Conservation (phyloP, 2,888 invertebrate species). For the Nephrocerus scutellatus region DNA sequence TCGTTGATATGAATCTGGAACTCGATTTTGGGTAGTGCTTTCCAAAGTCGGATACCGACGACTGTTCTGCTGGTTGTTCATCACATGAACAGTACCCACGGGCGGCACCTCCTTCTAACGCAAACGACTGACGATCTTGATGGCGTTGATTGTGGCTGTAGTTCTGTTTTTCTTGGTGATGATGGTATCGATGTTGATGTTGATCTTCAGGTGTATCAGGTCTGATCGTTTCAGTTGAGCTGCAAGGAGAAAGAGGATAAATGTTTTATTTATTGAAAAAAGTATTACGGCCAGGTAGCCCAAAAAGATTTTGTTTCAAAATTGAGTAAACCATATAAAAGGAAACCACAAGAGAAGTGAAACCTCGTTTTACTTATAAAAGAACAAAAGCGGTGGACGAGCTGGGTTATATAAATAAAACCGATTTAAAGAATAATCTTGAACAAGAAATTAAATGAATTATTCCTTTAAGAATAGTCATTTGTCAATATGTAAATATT, state of each 20-base stretch:
- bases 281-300: too few species aligned
- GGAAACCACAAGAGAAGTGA: neutral
- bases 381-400: constrained; percentile 1
- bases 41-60: too few species aligned
- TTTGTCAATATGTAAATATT: too few species aligned
- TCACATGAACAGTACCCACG: constrained; percentile 42
- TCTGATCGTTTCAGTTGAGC: constrained; percentile 36
- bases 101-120: constrained; percentile 38
- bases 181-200: constrained; percentile 29
- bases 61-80: constrained; percentile 36
- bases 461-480: too few species aligned
- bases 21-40: constrained; percentile 8
- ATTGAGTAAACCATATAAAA: too few species aligned
- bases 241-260: constrained; percentile 24
- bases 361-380: neutral
- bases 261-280: neutral
- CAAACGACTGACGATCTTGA: constrained; percentile 36
- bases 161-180: constrained; percentile 19
- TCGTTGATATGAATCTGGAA: constrained; percentile 8
- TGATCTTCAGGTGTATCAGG: constrained; percentile 34
- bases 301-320: too few species aligned
- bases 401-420: neutral
- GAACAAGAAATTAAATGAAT: too few species aligned
- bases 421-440: too few species aligned
- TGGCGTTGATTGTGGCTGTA: constrained; percentile 32